Conservation (phyloP, 2,888 invertebrate species). For the Sinohyriopsis cumingii region DNA sequence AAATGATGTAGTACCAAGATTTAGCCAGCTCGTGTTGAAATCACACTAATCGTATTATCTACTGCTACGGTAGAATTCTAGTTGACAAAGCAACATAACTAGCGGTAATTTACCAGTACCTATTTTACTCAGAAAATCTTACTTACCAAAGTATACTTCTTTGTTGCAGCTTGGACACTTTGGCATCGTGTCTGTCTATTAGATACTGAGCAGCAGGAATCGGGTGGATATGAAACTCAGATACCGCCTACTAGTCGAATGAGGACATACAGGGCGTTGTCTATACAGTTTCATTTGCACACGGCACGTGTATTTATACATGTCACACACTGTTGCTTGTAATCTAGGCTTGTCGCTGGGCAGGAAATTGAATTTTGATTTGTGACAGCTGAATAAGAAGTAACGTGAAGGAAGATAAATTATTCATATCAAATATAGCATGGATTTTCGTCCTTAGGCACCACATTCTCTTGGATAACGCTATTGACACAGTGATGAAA, state of each 20-base stretch:
- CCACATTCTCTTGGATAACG: not conserved
- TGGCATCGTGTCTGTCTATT: constrained; percentile 45
- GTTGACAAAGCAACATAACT: not conserved
- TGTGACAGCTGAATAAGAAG: no score
- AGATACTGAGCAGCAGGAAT: not conserved
- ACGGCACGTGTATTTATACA: constrained; percentile 5
- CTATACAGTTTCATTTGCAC: constrained; percentile 9
- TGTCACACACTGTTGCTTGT: not conserved
- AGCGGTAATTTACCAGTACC: not conserved
- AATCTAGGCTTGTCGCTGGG: no score
- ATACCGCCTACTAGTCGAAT: not conserved
- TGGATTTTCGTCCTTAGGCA: no score
- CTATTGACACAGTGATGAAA: not conserved
- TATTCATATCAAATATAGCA: no score
- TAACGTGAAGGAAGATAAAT: no score
- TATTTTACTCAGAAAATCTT: not conserved
- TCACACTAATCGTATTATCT: not conserved
- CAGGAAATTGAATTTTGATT: no score
- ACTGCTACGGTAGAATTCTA: not conserved
- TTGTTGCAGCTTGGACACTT: constrained; percentile 66
- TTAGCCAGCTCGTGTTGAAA: not conserved
- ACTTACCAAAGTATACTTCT: constrained; percentile 67
- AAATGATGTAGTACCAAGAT: no score
- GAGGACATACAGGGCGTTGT: no score
- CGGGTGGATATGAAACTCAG: not conserved